These are phyloP conservation scores for Apodemia mormo DNA, from an alignment of 2,888 invertebrate species.

Conservation along the genomic window DNA sequence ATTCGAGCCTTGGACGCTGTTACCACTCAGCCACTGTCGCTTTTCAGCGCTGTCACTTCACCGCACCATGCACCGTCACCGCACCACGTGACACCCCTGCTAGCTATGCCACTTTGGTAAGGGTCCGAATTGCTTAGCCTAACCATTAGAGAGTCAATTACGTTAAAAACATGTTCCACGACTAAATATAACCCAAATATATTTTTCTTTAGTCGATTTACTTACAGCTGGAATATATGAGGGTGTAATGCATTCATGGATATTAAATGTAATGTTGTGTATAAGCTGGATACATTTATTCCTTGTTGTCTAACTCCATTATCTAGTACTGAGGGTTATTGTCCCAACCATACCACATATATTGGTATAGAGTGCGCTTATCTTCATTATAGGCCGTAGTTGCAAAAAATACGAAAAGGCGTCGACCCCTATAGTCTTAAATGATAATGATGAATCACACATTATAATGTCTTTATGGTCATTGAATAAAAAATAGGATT, in stretches of 20 bases:
- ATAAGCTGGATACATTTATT: not conserved
- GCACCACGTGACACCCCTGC: too few species aligned
- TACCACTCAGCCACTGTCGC: too few species aligned
- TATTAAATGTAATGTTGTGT: not conserved
- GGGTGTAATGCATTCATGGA: not conserved
- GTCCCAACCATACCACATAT: not conserved
- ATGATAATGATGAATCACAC: too few species aligned
- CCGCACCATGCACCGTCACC: too few species aligned
- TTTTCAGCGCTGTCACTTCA: too few species aligned
- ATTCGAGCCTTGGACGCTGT: too few species aligned
- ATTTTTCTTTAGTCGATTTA: not conserved
- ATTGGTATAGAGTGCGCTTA: not conserved
- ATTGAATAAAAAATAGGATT: too few species aligned
- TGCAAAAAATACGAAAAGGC: not conserved
- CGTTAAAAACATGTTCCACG: not conserved
- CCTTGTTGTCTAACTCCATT: conserved; percentile 5
- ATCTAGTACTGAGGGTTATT: not conserved
- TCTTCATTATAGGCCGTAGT: not conserved
- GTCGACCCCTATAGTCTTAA: too few species aligned
- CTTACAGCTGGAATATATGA: not conserved
- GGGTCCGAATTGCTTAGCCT: too few species aligned
- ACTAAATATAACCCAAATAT: not conserved
- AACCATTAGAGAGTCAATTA: too few species aligned
- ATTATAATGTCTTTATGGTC: too few species aligned
- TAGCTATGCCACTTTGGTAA: too few species aligned